Percentiles rank a stretch among this genome's conserved stretches.
Evolutionary conservation across 2,888 invertebrate species (phyloP).

Genomic region (Scrobipalpa atriplicella): DNA sequence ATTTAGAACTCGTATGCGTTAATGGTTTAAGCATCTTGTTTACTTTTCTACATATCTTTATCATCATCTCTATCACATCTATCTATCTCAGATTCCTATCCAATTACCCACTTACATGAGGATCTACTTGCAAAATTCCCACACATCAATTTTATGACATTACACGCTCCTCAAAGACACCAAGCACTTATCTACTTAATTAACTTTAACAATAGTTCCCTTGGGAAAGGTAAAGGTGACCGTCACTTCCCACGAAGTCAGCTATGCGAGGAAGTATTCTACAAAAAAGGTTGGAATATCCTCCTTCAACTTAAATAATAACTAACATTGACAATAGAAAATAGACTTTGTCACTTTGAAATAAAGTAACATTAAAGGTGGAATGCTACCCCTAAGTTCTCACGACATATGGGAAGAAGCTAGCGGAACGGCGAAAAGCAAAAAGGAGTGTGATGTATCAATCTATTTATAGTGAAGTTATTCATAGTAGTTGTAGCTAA

Average conservation of each 20-base stretch:
- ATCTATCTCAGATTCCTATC: neutral
- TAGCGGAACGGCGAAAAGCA: constrained; percentile 41
- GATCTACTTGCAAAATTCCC: constrained; percentile 2
- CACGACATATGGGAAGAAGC: constrained; percentile 42
- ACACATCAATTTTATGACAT: neutral
- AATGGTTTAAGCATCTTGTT: neutral
- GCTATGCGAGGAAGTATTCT: constrained; percentile 8
- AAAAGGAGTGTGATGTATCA: constrained; percentile 1
- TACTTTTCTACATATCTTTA: neutral
- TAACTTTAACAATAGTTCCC: constrained; percentile 33
- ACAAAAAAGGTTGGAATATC: constrained; percentile 10
- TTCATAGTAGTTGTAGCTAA: no score
- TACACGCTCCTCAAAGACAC: neutral
- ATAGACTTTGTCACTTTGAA: neutral
- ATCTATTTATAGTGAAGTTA: no score
- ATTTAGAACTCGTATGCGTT: no score
- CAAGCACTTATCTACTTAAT: constrained; percentile 18
- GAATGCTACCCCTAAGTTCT: constrained; percentile 34
- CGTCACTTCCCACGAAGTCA: constrained; percentile 51
- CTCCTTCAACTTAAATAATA: neutral
- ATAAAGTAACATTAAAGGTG: neutral
- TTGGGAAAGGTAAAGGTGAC: constrained; percentile 57
- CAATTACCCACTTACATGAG: neutral
- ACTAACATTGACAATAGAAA: neutral
- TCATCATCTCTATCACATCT: no score